phyloP scores from a whole-genome alignment of 2,797 vertebrate genomes.

The Xiphorhynchus erythropygius region DNA sequence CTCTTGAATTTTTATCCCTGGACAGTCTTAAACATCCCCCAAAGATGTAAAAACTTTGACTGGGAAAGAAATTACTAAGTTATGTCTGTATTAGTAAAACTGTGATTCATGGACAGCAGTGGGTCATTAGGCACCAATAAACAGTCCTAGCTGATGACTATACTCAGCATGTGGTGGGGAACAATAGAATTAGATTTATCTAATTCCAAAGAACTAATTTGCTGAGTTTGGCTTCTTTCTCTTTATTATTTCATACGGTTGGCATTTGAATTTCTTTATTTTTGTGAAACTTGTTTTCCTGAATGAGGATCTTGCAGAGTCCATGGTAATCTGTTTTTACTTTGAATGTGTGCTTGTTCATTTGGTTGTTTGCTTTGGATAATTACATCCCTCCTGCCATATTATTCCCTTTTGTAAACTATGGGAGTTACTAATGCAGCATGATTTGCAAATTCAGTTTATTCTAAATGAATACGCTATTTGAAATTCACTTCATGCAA shows the following conservation, averaged over 20 bases:
- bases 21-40: not conserved
- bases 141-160: not conserved
- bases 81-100: not conserved
- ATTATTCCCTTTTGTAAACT: conserved; percentile 44
- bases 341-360: conserved; percentile 37
- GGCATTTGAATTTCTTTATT: conserved; percentile 12
- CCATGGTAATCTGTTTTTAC: conserved; percentile 22
- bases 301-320: conserved; percentile 8
- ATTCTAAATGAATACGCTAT: conserved; percentile 47
- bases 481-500: conserved; percentile 25
- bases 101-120: not conserved
- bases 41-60: not conserved
- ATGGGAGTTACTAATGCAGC: conserved; percentile 34
- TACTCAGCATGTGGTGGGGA: not conserved
- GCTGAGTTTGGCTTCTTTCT: not conserved
- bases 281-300: conserved; percentile 34
- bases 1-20: not conserved
- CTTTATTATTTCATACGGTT: conserved; percentile 16
- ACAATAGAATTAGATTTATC: conserved; percentile 21
- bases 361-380: conserved; percentile 58
- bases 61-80: not conserved
- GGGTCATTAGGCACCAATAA: not conserved
- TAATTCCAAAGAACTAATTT: conserved; percentile 15
- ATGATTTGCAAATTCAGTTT: conserved; percentile 49
- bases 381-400: conserved; percentile 52